These are phyloP conservation scores for Umimayanthus chanpuru DNA, from an alignment of 92 coral and sea anemone species.

Conservation along the genomic window DNA sequence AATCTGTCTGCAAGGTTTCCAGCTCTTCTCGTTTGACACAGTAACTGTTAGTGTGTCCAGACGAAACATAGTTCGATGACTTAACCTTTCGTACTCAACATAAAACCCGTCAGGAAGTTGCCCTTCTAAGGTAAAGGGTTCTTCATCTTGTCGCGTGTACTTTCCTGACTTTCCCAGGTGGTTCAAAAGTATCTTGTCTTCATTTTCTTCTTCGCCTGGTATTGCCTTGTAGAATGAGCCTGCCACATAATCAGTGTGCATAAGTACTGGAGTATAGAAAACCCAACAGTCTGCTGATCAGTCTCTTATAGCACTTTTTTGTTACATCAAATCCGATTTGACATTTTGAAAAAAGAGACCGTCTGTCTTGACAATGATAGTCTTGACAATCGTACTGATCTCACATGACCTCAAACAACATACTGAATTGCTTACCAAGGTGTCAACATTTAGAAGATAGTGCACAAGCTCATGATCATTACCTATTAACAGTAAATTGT, in stretches of 20 bases:
- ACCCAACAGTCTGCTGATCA: too few species aligned
- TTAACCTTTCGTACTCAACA: background rate
- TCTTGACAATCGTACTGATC: too few species aligned
- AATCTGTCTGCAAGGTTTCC: background rate
- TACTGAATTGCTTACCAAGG: too few species aligned
- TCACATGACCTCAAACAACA: too few species aligned
- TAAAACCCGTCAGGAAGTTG: background rate
- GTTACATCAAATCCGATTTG: too few species aligned
- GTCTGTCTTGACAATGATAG: too few species aligned
- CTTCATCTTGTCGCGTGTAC: background rate
- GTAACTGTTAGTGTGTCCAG: background rate
- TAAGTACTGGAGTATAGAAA: background rate
- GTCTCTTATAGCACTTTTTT: too few species aligned
- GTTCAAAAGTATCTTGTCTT: background rate
- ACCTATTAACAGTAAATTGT: too few species aligned
- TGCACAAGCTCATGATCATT: too few species aligned
- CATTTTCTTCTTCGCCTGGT: background rate
- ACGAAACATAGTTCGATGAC: background rate
- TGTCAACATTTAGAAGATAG: too few species aligned
- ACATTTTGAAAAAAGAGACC: too few species aligned
- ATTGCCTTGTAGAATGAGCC: background rate
- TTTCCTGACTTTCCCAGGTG: background rate
- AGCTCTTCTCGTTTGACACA: constrained; percentile 5
- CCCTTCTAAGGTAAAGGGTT: background rate
- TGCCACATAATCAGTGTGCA: background rate